Percentiles rank a stretch among this genome's conserved stretches.
Evolutionary conservation across 2,797 vertebrate genomes (phyloP).

Genomic region (Menidia menidia): DNA sequence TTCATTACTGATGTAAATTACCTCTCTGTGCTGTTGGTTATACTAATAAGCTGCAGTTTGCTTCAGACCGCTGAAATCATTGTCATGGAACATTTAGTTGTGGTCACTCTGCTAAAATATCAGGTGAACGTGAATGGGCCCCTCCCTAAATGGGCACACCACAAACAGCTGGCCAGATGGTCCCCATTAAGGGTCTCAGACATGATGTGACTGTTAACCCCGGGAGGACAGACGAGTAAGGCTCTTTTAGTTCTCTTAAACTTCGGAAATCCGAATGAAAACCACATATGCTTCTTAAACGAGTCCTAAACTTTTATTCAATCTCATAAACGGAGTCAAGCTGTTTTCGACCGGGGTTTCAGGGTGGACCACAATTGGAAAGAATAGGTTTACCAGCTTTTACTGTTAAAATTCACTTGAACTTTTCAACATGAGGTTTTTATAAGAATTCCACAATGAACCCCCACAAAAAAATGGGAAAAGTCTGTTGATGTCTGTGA

Average conservation of each 20-base stretch:
- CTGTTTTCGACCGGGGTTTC: not conserved
- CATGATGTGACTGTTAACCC: conserved; percentile 1
- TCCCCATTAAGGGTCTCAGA: conserved; percentile 34
- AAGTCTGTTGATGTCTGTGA: no score
- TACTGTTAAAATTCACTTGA: not conserved
- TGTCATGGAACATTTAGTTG: conserved; percentile 12
- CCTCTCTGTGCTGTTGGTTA: not conserved
- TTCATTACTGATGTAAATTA: conserved; percentile 41
- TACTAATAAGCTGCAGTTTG: not conserved
- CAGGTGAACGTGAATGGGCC: conserved; percentile 6
- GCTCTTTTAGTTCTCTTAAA: not conserved
- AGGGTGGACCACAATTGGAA: not conserved
- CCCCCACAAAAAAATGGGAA: not conserved
- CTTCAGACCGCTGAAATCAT: not conserved
- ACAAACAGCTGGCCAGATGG: conserved; percentile 37
- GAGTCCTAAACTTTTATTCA: not conserved
- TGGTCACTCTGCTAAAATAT: not conserved
- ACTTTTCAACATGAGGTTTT: not conserved
- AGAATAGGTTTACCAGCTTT: not conserved
- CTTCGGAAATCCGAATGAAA: not conserved
- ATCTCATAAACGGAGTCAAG: not conserved
- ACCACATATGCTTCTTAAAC: not conserved
- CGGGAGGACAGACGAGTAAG: not conserved
- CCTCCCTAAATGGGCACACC: conserved; percentile 29
- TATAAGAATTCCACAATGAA: not conserved